Base-by-base conservation (phyloP, 2,113 vertebrate genomes). In the Diadophis punctatus region DNA sequence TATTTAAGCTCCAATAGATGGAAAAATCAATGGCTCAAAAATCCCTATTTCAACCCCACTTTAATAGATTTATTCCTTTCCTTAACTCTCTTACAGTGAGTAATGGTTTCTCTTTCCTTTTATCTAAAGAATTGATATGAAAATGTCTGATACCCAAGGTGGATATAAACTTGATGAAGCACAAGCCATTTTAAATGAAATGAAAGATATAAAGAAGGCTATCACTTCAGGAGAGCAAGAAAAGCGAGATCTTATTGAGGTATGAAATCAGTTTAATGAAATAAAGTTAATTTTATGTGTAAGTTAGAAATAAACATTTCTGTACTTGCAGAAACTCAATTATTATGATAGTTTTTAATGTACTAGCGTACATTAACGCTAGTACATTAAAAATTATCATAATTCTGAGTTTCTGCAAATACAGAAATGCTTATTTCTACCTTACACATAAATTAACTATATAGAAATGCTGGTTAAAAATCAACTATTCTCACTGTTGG, bases 231-330 rank as follows among this genome's bases (percentile, higher is more conserved):
- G 99, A 60, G 99, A 99, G 96, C 99, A 98, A 97, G 99, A 99
- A 96, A 99, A 99, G 90, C 98, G 98, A 96, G 98, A 99, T 60
- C 98, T 99, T 90, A 99, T 99, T 96, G 98, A 99, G 99, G 99
- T 99, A 97, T 16, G 87, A 46, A 88, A 93, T 48, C 22, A 80
- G 22, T 39, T 46, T 16, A 80, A 11, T 74, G 27, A 39, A 6
- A 25, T 30, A 46, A 46, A 46, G 46, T 46, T 46, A 46, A 46
- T 46, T 46, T 46, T 46, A 46, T 46, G 46, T 46, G 46, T 46
- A 46, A 5, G 46, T 46, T 46, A 5, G 46, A 46, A 46, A 46
- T 46, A 46, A 46, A 46, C 5, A 46, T 46, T 46, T 46, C 46
- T 46, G 46, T 46, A 46, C 46, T 46, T 46, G 46, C 46, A 46